phyloP scores from a whole-genome alignment of 2,888 invertebrate genomes.

The Parnassius glacialis region DNA sequence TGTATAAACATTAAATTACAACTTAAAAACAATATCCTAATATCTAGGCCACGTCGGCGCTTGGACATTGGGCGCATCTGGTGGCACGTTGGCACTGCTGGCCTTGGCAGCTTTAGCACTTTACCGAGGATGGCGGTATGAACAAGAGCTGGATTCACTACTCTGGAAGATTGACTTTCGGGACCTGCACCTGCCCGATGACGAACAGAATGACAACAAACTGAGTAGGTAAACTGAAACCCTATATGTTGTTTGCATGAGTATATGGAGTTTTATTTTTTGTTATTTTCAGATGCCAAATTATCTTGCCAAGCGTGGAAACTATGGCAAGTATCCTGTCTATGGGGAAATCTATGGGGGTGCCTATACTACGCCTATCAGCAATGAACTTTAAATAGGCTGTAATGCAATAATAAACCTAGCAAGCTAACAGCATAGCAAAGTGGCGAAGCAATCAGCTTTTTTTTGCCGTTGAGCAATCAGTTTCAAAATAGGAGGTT shows the following conservation, averaged over 20 bases:
- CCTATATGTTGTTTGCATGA: conserved; percentile 69
- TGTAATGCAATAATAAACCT: no score
- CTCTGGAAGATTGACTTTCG: conserved; percentile 97
- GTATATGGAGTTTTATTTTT: neutral
- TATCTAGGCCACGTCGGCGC: conserved; percentile 88
- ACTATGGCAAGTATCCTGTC: no score
- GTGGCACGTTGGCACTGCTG: conserved; percentile 86
- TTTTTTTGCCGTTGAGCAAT: no score
- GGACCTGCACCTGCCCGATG: conserved; percentile 88
- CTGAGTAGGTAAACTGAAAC: conserved; percentile 79
- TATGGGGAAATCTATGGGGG: no score
- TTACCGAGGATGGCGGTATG: conserved; percentile 95
- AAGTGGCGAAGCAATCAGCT: no score
- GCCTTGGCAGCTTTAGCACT: conserved; percentile 87
- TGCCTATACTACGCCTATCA: no score
- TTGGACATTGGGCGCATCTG: conserved; percentile 90
- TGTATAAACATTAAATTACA: no score
- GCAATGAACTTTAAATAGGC: no score
- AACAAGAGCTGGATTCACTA: conserved; percentile 94
- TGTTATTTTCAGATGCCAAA: neutral
- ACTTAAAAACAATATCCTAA: neutral
- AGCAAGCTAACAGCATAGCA: no score
- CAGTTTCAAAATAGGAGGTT: no score
- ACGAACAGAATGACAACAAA: conserved; percentile 72
- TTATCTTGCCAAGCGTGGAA: no score